Evolutionary conservation across 2,797 vertebrate species (phyloP), one percentile per base, ranked within the genome.

Genomic region (Dendrocincla fuliginosa): DNA sequence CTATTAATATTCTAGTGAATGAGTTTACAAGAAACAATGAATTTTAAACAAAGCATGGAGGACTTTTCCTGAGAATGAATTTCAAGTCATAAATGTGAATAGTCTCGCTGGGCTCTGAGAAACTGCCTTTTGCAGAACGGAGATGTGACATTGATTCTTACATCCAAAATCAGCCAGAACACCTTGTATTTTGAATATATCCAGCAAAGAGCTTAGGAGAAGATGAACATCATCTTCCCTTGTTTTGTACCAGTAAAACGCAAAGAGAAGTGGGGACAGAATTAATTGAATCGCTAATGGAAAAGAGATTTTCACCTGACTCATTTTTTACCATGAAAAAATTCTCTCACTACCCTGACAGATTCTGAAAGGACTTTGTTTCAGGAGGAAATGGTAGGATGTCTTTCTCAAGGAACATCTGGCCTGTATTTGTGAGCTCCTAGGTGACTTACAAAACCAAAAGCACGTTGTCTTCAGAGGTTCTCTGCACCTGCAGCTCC

Each of bases 11-110:
- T 96, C 87, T 61, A 96, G 94, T 0, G 2, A 91, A 95, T 64
- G 77, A 60, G 85, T 87, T 91, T 93, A 93, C 89, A 95, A 67
- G 87, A 94, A 95, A 95, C 93, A 96, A 95, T 93, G 85, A 94
- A 96, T 96, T 96, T 94, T 95, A 97, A 96, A 79, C 89, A 86
- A 96, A 96, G 59, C 10, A 0, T 39, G 49, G 76, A 88, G 64
- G 56, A 67, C 63, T 96, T 91, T 94, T 90, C 41, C 63, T 49
- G 80, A 68, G 77, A 90, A 94, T 53, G 56, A 41, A 56, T 93
- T 96, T 92, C 27, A 60, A 55, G 63, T 84, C 46, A 41, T 74
- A 89, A 84, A 87, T 33, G 87, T 84, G 85, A 68, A 60, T 87
- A 23, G 74, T 93, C 70, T 93, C 4, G 0, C 70, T 53, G n/a